phyloP scores from a whole-genome alignment of 1,140 invertebrate species.

The Oreohelix idahoensis region DNA sequence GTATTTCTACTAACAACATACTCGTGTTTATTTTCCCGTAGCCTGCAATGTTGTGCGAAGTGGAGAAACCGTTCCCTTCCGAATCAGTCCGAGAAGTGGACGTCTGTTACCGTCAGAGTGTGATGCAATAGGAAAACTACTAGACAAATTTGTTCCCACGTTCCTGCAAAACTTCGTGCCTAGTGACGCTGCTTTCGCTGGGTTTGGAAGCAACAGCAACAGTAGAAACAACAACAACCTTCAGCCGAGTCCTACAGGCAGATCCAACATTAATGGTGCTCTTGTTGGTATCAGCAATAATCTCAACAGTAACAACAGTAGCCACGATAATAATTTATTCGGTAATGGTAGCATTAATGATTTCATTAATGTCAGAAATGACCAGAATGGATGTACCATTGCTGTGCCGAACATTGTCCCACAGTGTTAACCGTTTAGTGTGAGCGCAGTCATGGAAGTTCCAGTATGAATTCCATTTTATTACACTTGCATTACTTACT shows the following conservation, averaged over 20 bases:
- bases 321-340: background rate
- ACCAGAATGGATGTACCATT: conserved; percentile 24
- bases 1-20: too few species aligned
- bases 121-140: conserved; percentile 30
- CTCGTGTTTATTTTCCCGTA: background rate
- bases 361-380: conserved; percentile 32
- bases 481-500: too few species aligned
- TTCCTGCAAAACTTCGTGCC: conserved; percentile 37
- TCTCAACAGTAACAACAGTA: background rate
- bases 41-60: conserved; percentile 33
- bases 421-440: conserved; percentile 18
- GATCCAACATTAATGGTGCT: background rate
- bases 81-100: background rate
- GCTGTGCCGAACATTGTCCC: conserved; percentile 28
- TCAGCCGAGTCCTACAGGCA: background rate
- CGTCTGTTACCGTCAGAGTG: conserved; percentile 13
- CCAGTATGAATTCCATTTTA: too few species aligned
- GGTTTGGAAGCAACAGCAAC: conserved; percentile 13
- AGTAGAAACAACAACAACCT: conserved; percentile 18
- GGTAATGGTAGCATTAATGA: conserved; percentile 10
- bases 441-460: too few species aligned
- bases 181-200: conserved; percentile 7
- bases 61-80: conserved; percentile 24
- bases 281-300: background rate
- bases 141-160: conserved; percentile 30